Base-by-base conservation (phyloP, 2,113 vertebrate species). In the Gallinago jamesoni region DNA sequence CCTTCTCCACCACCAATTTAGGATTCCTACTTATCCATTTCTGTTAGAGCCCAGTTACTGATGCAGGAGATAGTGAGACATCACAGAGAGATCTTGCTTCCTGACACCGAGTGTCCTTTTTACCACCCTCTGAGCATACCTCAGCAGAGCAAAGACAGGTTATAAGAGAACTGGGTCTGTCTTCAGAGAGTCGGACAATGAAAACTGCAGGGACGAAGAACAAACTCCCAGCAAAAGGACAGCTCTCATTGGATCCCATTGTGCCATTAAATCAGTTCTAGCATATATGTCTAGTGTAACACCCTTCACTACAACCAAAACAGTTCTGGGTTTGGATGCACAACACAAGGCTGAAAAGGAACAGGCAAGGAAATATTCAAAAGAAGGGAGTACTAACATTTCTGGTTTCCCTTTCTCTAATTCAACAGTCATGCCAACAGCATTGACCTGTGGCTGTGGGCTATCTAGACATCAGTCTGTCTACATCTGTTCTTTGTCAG, bases 191-290 rank as follows among this genome's bases (percentile, higher is more conserved):
- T 52, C 63, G 37, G 17, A 66, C 47, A 77, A 82, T 0, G 10
- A 67, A 84, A 91, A 67, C 81, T 37, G 35, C 77, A 84, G 81
- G 73, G 67, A 96, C 16, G 48, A 84, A 74, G 84, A 93, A 84
- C 45, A 73, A 80, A 64, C 0, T 17, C 19, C 28, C 66, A 89
- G 35, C 53, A 30, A 94, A 89, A 70, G 55, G 11, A 69, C 47
- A 89, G 50, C 37, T 86, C 75, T 69, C 3, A 1, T 28, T 68
- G 43, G 47, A 72, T 73, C 57, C 47, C 33, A 27, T 2, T 87
- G 57, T 52, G 87, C 33, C 53, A 52, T 30, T 79, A 27, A 52
- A 95, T 77, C 37, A 75, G 25, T 60, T 70, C n/a, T 25, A 64
- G 47, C 25, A 22, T 25, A 1, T 21, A 28, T 2, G 9, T 20